Conservation (phyloP, 2,113 vertebrate genomes). For the Boulengeromyrus knoepffleri region DNA sequence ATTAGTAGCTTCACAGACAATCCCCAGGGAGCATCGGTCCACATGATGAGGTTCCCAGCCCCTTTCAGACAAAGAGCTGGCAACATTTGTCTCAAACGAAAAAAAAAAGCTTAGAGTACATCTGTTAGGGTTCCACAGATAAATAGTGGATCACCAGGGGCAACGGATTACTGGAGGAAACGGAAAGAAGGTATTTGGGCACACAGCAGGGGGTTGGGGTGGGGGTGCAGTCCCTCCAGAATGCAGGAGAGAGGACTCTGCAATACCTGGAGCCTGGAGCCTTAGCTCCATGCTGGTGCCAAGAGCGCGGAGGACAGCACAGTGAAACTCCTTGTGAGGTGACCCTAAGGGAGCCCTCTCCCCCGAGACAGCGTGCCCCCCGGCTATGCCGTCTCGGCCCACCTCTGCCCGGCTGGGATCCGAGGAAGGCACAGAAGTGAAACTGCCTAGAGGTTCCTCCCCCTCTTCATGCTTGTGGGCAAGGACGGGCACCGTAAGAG, state of each 20-base stretch:
- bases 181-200: conserved; percentile 31
- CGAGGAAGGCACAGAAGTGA: conserved; percentile 31
- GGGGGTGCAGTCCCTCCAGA: conserved; percentile 23
- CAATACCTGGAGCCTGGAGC: conserved; percentile 63
- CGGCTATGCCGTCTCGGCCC: background rate
- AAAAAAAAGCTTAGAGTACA: conserved; percentile 13
- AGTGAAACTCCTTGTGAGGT: conserved; percentile 68
- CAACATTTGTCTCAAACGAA: conserved; percentile 26
- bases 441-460: background rate
- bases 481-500: background rate
- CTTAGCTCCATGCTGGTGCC: conserved; percentile 53
- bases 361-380: conserved; percentile 29
- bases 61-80: background rate
- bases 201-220: conserved; percentile 31
- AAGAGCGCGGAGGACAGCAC: conserved; percentile 64
- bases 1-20: conserved; percentile 27
- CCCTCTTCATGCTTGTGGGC: background rate
- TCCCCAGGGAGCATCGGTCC: conserved; percentile 2
- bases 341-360: conserved; percentile 43
- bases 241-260: conserved; percentile 35
- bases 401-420: conserved; percentile 35
- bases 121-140: conserved; percentile 25
- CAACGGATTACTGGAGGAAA: conserved; percentile 21
- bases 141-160: conserved; percentile 13
- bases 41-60: conserved; percentile 7